Evolutionary conservation across 2,888 invertebrate species (phyloP).

Genomic region (Dusona sp.): DNA sequence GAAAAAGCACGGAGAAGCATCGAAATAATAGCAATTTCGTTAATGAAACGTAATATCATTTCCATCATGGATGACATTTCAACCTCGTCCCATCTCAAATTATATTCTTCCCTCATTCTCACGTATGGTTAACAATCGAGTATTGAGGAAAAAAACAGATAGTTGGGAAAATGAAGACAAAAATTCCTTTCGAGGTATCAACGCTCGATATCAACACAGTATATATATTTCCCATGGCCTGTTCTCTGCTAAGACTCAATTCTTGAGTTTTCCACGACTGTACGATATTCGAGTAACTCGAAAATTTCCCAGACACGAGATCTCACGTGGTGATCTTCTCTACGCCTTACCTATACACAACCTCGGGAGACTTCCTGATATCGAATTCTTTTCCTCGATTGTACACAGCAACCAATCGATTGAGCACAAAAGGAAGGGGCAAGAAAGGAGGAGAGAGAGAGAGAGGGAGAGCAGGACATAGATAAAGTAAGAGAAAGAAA

Average conservation of each 20-base stretch:
- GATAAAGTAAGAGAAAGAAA: not conserved
- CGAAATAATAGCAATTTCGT: not conserved
- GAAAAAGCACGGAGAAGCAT: not conserved
- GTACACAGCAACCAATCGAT: conserved; percentile 49
- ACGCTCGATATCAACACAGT: not conserved
- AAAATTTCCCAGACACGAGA: conserved; percentile 27
- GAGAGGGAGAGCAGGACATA: not conserved
- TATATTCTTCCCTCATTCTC: not conserved
- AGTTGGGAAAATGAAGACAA: conserved; percentile 16
- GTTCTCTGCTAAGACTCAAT: not conserved
- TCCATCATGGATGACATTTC: not conserved
- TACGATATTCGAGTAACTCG: conserved; percentile 16
- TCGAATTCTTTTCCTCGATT: conserved; percentile 69
- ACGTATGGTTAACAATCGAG: not conserved
- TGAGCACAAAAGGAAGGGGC: conserved; percentile 1
- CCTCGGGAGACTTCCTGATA: conserved; percentile 55
- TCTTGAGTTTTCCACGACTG: conserved; percentile 23
- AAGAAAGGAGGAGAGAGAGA: not conserved
- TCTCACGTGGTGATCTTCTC: conserved; percentile 25
- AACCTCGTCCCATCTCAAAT: not conserved
- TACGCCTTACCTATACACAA: not conserved
- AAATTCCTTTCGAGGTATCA: not conserved
- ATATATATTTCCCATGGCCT: not conserved
- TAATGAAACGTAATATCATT: conserved; percentile 7
- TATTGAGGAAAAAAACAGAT: not conserved